phyloP scores from a whole-genome alignment of 2,113 vertebrate genomes.

The Mixornis gularis region DNA sequence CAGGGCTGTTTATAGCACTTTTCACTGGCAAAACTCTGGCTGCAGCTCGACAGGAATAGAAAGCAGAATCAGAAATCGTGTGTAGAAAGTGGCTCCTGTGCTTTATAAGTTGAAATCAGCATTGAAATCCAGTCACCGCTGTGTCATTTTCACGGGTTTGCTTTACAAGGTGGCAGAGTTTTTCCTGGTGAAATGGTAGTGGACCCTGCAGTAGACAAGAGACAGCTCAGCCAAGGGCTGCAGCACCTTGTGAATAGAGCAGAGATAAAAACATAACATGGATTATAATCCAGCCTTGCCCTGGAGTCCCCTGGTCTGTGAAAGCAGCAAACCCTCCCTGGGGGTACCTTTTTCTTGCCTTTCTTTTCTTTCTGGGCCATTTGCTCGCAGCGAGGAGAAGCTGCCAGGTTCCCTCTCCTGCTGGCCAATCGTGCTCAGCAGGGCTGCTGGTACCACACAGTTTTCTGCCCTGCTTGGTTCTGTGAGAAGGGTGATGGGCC shows the following conservation, averaged over 20 bases:
- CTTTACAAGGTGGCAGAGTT: background rate
- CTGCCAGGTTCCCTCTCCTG: background rate
- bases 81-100: conserved; percentile 57
- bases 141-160: background rate
- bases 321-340: background rate
- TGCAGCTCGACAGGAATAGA: conserved; percentile 70
- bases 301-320: background rate
- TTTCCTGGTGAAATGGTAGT: background rate
- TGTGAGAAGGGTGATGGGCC: background rate
- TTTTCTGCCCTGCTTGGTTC: background rate
- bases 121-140: background rate
- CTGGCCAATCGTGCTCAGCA: background rate
- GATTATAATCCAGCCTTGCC: background rate
- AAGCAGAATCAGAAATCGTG: conserved; percentile 68
- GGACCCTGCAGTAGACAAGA: background rate
- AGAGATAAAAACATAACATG: background rate
- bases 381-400: background rate
- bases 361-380: background rate
- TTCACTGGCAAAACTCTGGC: conserved; percentile 73
- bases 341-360: background rate
- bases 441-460: background rate
- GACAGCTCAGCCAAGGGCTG: background rate
- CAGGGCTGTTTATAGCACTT: conserved; percentile 83
- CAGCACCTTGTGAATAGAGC: background rate
- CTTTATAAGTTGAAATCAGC: conserved; percentile 51